Percentiles rank a stretch among this genome's conserved stretches.
These are phyloP conservation scores for Vicugna pacos DNA, from an alignment of 2,113 vertebrate species.

Conservation along the genomic window DNA sequence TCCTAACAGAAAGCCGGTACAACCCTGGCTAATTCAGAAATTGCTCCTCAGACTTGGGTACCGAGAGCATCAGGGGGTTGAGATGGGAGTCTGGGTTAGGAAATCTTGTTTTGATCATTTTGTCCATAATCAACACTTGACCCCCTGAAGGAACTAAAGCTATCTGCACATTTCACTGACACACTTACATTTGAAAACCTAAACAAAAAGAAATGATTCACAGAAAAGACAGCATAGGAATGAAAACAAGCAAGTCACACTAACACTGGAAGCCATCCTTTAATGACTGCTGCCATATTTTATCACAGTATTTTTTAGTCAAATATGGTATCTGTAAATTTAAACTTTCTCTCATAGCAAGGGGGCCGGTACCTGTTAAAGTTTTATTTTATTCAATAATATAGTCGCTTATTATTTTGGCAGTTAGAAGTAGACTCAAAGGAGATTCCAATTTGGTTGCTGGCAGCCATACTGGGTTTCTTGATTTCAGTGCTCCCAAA, in stretches of 20 bases:
- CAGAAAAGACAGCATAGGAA: conserved; percentile 26
- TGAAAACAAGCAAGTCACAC: conserved; percentile 49
- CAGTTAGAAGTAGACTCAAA: conserved; percentile 71
- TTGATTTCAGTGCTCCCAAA: conserved; percentile 72
- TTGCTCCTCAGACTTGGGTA: conserved; percentile 44
- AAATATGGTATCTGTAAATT: conserved; percentile 74
- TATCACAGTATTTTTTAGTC: conserved; percentile 72
- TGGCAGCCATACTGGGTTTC: conserved; percentile 79
- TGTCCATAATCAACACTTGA: not conserved
- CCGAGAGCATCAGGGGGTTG: not conserved
- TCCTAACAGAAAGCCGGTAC: not conserved
- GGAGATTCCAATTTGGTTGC: conserved; percentile 81
- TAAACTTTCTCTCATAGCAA: conserved; percentile 77
- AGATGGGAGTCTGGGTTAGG: not conserved
- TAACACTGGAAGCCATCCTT: conserved; percentile 79
- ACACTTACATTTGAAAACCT: conserved; percentile 27
- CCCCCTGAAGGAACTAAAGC: not conserved
- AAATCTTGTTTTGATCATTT: conserved; percentile 48
- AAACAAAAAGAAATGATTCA: not conserved
- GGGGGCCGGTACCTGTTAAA: conserved; percentile 80
- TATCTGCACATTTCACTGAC: conserved; percentile 28
- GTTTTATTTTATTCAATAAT: conserved; percentile 73
- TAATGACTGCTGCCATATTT: conserved; percentile 74
- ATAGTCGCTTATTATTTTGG: conserved; percentile 72
- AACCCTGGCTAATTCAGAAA: not conserved